These are phyloP conservation scores for Prolemur simus DNA, from an alignment of 2,113 vertebrate genomes.

Conservation along the genomic window DNA sequence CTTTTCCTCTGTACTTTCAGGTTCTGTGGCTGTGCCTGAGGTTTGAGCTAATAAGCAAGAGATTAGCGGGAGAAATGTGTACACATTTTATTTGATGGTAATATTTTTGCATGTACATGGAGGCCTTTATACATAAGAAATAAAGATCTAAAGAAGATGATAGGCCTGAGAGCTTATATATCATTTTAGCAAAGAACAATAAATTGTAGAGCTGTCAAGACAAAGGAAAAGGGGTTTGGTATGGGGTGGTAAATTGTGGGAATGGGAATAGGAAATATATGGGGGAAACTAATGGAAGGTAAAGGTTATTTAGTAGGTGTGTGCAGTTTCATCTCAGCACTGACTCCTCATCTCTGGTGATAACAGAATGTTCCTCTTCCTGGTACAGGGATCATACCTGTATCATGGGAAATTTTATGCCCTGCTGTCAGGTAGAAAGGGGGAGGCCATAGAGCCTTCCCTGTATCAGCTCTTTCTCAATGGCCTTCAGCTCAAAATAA, in stretches of 20 bases:
- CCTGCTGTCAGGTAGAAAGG: background rate
- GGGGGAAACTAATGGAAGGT: background rate
- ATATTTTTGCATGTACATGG: background rate
- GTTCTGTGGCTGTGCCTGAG: background rate
- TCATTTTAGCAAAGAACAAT: background rate
- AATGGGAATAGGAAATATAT: background rate
- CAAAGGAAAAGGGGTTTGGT: background rate
- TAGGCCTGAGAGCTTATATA: background rate
- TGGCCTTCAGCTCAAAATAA: background rate
- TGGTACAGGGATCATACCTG: rapidly evolving
- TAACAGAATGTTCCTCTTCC: too few relatives aligned
- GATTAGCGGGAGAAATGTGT: background rate
- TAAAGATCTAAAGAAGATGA: too few relatives aligned
- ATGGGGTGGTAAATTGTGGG: background rate
- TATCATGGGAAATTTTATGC: background rate
- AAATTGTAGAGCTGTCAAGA: background rate
- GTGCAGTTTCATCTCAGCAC: background rate
- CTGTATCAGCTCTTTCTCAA: background rate
- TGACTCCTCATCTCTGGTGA: background rate
- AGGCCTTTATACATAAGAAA: background rate
- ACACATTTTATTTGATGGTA: background rate
- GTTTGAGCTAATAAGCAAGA: background rate
- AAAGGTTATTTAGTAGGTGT: background rate
- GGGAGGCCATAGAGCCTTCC: too few relatives aligned
- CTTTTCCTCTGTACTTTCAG: background rate